Evolutionary conservation across 2,888 invertebrate species (phyloP), one percentile per base, ranked within the genome.

Genomic region (Antheraea yamamai): DNA sequence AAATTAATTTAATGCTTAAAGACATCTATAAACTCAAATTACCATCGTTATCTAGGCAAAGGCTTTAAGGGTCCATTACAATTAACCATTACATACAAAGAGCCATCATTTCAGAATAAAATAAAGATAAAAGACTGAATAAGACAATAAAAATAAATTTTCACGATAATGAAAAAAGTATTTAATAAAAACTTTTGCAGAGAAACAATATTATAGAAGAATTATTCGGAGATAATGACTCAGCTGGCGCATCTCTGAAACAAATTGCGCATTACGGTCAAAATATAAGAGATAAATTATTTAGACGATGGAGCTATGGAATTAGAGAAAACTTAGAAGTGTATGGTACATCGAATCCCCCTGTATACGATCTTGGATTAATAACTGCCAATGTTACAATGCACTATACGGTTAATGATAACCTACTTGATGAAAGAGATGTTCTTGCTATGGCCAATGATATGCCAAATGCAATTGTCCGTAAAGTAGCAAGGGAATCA

Each of bases 241-340:
- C 76, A 18, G 79, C 82, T 0, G 92, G 93, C 2, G 90, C 87
- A 18, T 80, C 92, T 0, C 35, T 91, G 1, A 93, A 92, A 75
- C 92, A 92, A 83, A 58, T 89, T 0, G 92, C 89, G 0, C 92
- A 92, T 78, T 93, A 84, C 75, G 92, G 92, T 0, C 93, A 93
- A 80, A 92, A 91, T 76, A 85, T 93, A 20, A 83, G 88, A 72
- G 89, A 88, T 76, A 84, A 82, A 77, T 64, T 76, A 2, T 93
- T 93, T 81, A 83, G 88, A 16, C 81, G 90, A 47, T 93, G 88
- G 87, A 81, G 89, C 70, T 88, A 84, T 73, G 90, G 90, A 8
- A 0, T 75, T 0, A 8, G 79, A 10, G 77, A 58, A n/a, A 93
- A 93, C 75, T 7, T 84, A 1, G 26, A 75, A 6, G 73, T 75